Conservation (phyloP, 2,113 vertebrate genomes). For the Micronycteris hirsuta region DNA sequence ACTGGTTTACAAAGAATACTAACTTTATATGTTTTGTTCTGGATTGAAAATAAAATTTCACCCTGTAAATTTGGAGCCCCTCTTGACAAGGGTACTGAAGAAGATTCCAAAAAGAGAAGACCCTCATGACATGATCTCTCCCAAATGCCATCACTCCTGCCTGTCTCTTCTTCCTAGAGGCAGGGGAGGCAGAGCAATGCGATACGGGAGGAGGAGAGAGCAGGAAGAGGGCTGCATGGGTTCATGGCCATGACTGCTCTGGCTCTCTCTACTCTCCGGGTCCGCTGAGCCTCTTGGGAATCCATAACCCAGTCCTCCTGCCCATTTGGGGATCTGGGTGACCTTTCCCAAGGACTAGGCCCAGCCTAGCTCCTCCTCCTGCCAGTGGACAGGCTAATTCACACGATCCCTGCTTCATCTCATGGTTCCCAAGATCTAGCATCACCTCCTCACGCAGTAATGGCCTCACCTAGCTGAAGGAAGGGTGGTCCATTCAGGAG, state of each 20-base stretch:
- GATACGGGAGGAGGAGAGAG: background rate
- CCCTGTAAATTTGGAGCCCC: background rate
- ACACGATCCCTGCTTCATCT: background rate
- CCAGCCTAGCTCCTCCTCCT: background rate
- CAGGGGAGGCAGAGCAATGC: no score
- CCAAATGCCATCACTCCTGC: background rate
- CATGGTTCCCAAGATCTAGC: background rate
- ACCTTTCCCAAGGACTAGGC: background rate
- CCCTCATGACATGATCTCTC: fast-evolving
- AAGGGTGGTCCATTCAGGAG: background rate
- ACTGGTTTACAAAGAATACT: background rate
- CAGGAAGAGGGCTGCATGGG: background rate
- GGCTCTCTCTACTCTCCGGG: background rate
- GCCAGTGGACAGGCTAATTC: background rate
- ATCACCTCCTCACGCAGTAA: background rate
- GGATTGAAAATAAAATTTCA: background rate
- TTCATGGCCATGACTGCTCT: background rate
- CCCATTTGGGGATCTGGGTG: background rate
- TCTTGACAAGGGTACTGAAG: background rate
- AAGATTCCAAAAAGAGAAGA: background rate
- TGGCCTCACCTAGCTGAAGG: background rate
- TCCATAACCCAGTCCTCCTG: background rate
- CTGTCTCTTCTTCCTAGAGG: background rate
- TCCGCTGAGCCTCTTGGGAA: background rate
- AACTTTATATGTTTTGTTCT: background rate